Evolutionary conservation across 2,797 vertebrate genomes (phyloP).

Genomic region (Clarias fuscus): DNA sequence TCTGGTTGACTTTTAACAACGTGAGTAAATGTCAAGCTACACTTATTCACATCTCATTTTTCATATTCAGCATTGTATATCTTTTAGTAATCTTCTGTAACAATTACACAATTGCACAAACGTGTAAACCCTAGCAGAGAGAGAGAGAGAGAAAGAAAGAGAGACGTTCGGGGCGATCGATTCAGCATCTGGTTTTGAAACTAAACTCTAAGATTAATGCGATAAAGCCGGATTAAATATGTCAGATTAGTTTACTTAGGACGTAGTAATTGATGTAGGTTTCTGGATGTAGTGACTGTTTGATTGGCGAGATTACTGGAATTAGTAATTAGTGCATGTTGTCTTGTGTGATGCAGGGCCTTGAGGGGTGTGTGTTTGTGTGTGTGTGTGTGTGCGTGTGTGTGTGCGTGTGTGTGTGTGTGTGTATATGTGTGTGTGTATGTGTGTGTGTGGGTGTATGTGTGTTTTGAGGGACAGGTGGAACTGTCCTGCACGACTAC

Average conservation of each 20-base stretch:
- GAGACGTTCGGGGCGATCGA: neutral
- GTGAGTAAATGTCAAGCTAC: neutral
- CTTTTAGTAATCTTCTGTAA: neutral
- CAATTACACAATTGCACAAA: neutral
- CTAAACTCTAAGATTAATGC: too few relatives aligned
- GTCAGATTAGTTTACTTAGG: neutral
- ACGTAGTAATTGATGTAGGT: neutral
- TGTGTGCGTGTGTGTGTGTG: slow-evolving; percentile 22
- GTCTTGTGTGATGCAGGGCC: slow-evolving; percentile 24
- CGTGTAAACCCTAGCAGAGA: too few relatives aligned
- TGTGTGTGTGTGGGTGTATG: neutral
- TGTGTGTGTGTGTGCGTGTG: neutral
- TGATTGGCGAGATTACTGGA: slow-evolving; percentile 2
- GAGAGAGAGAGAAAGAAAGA: too few relatives aligned
- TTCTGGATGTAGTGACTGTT: neutral
- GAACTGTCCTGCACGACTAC: slow-evolving; percentile 35
- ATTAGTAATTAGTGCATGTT: neutral
- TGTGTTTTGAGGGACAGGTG: slow-evolving; percentile 51
- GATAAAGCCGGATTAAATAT: neutral
- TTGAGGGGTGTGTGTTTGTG: neutral
- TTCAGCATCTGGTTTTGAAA: neutral
- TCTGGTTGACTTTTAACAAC: neutral
- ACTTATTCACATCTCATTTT: neutral
- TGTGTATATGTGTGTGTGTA: slow-evolving; percentile 9
- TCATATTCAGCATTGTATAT: neutral